Evolutionary conservation across 53 echinoderm and acorn worm genomes (phyloP), one percentile per base, ranked within the genome.

Genomic region (Arbacia lixula): DNA sequence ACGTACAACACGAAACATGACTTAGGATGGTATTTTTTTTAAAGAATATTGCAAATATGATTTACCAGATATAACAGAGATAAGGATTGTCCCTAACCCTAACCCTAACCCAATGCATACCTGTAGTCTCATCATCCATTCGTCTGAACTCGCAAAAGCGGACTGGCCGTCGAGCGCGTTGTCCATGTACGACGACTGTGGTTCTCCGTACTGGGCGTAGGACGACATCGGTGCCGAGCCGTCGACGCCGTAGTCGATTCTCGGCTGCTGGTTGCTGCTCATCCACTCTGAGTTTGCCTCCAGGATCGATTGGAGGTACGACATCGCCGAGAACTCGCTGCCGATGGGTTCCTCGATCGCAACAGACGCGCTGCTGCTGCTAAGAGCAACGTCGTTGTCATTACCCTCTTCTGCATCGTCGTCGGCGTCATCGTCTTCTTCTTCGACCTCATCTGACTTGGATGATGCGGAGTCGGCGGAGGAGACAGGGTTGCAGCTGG

Each of bases 231-330:
- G 29, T 6, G 14, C 19, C 0, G 81, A 81, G 30, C 31, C 62
- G 16, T 46, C 81, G 20, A 29, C 63, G 22, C 77, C 58, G 58
- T 77, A 77, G 16, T 77, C 77, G 26, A 36, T 0, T 27, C 58
- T 56, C 8, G 77, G 58, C 37, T 73, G 50, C 2, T 46, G 33
- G 14, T 21, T 56, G 27, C 60, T 77, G 6, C 58, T 57, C 77
- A 77, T 77, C 77, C 77, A 77, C 26, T 77, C 37, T 3, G 77
- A 56, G 40, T 77, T 77, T 36, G 37, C 56, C 58, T 77, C 58
- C 37, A 77, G 29, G 22, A 77, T 77, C 58, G 77, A 77, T 12
- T 22, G 37, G 20, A 77, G 77, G 56, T 55, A 77, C 34, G 61
- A 60, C 29, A 42, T 29, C 24, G 77, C 60, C 26, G 81, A 63